A percentile compares a stretch with the other conserved stretches of the same genome.
Evolutionary conservation across 2,113 vertebrate species (phyloP).

Genomic region (Apodemus speciosus): DNA sequence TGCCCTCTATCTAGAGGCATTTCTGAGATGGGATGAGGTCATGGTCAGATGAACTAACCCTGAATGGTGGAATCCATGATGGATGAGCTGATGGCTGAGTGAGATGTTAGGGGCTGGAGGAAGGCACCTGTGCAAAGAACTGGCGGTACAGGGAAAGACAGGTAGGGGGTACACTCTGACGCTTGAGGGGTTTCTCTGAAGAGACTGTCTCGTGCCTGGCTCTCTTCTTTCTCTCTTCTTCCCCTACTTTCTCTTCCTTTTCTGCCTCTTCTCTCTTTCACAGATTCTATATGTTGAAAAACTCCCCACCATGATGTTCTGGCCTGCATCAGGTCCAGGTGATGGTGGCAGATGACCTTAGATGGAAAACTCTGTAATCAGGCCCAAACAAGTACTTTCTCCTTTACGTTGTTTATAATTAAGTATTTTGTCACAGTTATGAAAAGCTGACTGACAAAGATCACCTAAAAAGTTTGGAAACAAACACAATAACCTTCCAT

Average conservation of each 20-base stretch:
- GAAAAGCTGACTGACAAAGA: not conserved
- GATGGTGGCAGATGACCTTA: not conserved
- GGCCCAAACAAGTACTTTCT: not conserved
- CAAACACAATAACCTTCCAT: conserved; percentile 29
- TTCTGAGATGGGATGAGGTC: not conserved
- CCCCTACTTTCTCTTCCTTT: no score
- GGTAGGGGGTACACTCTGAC: no score
- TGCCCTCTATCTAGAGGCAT: not conserved
- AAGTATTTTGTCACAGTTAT: not conserved
- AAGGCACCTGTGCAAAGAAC: no score
- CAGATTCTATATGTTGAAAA: not conserved
- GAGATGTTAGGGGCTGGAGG: accelerated
- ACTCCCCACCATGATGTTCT: not conserved
- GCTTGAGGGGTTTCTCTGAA: not conserved
- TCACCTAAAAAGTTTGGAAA: conserved; percentile 38
- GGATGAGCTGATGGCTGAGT: not conserved
- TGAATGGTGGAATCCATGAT: not conserved
- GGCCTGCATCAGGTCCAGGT: not conserved
- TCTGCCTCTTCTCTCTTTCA: not conserved
- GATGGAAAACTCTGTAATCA: not conserved
- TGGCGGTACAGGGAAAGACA: no score
- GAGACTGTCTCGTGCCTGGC: not conserved
- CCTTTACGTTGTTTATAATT: not conserved
- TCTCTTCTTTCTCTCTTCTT: not conserved
- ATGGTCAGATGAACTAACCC: not conserved